phyloP scores from a whole-genome alignment of 2,888 invertebrate genomes.

The Acanthococcus lagerstroemiae region DNA sequence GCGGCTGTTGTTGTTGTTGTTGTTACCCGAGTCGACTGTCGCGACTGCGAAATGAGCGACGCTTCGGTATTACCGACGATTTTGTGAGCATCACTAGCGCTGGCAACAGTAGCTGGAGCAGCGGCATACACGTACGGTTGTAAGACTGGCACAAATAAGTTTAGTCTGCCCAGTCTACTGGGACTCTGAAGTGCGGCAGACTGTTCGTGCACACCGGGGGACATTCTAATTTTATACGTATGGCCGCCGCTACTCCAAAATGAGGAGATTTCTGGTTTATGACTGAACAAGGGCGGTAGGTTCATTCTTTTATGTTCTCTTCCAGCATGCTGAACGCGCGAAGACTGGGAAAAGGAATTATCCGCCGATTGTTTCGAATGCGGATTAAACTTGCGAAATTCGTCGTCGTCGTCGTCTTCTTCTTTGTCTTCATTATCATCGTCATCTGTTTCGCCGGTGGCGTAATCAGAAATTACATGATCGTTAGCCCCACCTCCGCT shows the following conservation, averaged over 20 bases:
- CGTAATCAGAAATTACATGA: conserved; percentile 2
- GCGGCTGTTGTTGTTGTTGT: too few species aligned
- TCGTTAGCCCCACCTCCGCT: conserved; percentile 11
- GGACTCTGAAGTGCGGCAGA: background rate
- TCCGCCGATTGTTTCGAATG: background rate
- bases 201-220: conserved; percentile 1
- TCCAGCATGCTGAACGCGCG: background rate
- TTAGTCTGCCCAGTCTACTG: conserved; percentile 4
- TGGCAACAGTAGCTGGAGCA: background rate
- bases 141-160: conserved; percentile 9
- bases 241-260: conserved; percentile 19
- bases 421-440: background rate
- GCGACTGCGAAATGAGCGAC: too few species aligned
- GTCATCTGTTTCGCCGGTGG: conserved; percentile 4
- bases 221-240: conserved; percentile 19
- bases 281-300: conserved; percentile 18
- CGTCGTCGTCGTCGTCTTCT: conserved; percentile 23
- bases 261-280: conserved; percentile 9
- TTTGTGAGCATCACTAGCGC: too few species aligned
- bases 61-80: too few species aligned
- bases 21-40: too few species aligned
- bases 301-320: conserved; percentile 24
- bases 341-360: background rate
- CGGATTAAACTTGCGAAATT: conserved; percentile 14
- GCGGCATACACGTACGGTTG: background rate